Evolutionary conservation across 2,113 vertebrate genomes (phyloP).

Genomic region (Anoplopoma fimbria): DNA sequence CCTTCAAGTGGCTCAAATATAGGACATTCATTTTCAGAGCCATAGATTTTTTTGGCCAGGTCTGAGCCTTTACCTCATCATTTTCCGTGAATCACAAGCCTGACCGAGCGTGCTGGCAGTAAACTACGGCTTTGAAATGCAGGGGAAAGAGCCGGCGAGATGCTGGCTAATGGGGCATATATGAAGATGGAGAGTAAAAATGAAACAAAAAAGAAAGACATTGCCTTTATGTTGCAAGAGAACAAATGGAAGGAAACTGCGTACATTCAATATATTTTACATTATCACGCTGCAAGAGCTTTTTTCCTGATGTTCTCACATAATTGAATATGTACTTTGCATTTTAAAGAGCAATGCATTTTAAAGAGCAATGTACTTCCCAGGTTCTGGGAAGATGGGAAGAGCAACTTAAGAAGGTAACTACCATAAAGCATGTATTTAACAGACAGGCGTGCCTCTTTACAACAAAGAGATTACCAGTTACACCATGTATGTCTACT

Average conservation of each 20-base stretch:
- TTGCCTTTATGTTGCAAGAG: slow-evolving; percentile 1
- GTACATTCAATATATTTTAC: not conserved
- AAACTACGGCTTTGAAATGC: slow-evolving; percentile 54
- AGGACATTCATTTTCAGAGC: slow-evolving; percentile 47
- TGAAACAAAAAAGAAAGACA: slow-evolving; percentile 2
- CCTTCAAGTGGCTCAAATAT: slow-evolving; percentile 39
- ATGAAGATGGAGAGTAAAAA: slow-evolving; percentile 7
- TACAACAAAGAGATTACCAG: no score
- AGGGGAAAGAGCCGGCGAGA: slow-evolving; percentile 18
- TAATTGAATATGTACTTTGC: not conserved
- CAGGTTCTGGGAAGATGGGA: no score
- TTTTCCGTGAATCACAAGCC: slow-evolving; percentile 57
- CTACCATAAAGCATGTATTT: no score
- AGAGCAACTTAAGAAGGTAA: no score
- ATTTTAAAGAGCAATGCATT: not conserved
- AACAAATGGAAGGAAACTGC: slow-evolving; percentile 20
- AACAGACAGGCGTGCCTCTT: no score
- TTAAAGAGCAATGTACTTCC: no score
- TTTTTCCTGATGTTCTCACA: not conserved
- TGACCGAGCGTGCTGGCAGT: slow-evolving; percentile 44
- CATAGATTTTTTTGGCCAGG: slow-evolving; percentile 51
- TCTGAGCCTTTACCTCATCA: slow-evolving; percentile 42
- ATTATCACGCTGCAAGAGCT: not conserved
- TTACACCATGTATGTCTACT: no score
- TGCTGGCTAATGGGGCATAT: slow-evolving; percentile 53